Evolutionary conservation across 2,113 vertebrate genomes (phyloP).

Genomic region (Dasyornis broadbenti): DNA sequence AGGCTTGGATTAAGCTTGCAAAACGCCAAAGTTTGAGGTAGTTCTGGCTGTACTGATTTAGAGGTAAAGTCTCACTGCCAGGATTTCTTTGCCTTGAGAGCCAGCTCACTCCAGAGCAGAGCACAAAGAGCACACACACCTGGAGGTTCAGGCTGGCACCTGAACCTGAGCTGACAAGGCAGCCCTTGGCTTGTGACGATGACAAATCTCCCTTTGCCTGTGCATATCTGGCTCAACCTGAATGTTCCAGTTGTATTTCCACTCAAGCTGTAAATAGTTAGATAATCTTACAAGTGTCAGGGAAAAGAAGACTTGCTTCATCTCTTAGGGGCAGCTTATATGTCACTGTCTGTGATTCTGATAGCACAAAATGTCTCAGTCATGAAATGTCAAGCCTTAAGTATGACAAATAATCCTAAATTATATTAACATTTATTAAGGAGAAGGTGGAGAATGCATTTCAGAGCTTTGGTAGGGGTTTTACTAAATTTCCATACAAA

Average conservation of each 20-base stretch:
- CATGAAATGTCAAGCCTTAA: neutral
- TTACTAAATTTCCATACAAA: constrained; percentile 6
- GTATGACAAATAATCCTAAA: constrained; percentile 15
- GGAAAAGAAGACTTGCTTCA: neutral
- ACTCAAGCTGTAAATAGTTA: neutral
- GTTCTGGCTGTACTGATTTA: neutral
- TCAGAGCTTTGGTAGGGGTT: neutral
- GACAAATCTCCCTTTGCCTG: neutral
- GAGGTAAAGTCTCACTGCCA: neutral
- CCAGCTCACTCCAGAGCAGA: neutral
- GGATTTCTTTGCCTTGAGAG: neutral
- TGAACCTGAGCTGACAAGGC: neutral
- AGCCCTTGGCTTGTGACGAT: neutral
- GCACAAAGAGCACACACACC: neutral
- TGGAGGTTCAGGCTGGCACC: neutral
- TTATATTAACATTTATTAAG: constrained; percentile 29
- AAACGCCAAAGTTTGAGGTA: neutral
- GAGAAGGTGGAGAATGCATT: constrained; percentile 2
- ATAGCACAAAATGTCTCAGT: neutral
- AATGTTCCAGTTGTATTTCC: neutral
- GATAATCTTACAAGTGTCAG: neutral
- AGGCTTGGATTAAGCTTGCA: neutral
- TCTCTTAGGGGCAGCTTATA: neutral
- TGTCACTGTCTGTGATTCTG: neutral
- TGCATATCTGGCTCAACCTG: neutral